Conservation (phyloP, 2,888 invertebrate species). For the Hyposoter dolosus region DNA sequence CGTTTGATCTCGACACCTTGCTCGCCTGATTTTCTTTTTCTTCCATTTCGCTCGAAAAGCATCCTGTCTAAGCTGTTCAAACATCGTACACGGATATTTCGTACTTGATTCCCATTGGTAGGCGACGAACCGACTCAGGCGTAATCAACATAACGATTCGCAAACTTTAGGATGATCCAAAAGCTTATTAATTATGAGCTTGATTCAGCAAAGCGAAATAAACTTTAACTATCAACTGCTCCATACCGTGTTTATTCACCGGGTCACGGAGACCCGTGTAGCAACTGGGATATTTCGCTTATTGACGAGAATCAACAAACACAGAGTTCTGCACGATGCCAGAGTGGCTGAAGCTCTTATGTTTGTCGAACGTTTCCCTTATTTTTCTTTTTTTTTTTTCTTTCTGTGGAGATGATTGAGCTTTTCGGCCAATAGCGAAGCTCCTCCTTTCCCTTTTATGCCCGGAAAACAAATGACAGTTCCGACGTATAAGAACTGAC, state of each 20-base stretch:
- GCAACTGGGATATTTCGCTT: constrained; percentile 14
- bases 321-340: not conserved
- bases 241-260: constrained; percentile 30
- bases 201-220: constrained; percentile 27
- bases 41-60: not conserved
- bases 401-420: not conserved
- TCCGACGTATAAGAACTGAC: not conserved
- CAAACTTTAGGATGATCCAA: constrained; percentile 40
- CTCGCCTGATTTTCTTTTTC: not conserved
- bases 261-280: not conserved
- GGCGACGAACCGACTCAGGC: constrained; percentile 16
- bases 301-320: constrained; percentile 9
- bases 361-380: not conserved
- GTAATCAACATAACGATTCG: constrained; percentile 54
- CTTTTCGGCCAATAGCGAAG: not conserved
- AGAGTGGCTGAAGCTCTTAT: not conserved
- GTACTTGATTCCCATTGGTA: not conserved
- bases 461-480: not conserved
- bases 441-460: not conserved
- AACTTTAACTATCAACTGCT: constrained; percentile 21
- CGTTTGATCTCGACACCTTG: constrained; percentile 8
- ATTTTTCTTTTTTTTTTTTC: not conserved
- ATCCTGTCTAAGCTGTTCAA: not conserved
- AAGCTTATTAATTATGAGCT: constrained; percentile 60
- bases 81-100: not conserved